phyloP scores from a whole-genome alignment of 2,113 vertebrate genomes.

The Rhabdomys dilectus region DNA sequence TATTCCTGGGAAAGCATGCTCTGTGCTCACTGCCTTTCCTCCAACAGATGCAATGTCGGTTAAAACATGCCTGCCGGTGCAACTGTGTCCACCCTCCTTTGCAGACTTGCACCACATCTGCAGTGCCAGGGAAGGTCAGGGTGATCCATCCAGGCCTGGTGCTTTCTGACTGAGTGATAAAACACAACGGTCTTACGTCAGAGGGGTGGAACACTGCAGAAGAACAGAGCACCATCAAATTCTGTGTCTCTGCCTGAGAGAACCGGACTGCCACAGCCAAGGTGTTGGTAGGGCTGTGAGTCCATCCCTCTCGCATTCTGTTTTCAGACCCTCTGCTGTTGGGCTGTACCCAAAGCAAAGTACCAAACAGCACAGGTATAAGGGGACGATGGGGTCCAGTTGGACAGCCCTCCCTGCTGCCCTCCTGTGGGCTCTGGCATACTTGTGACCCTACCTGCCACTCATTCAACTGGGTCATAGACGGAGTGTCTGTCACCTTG shows the following conservation, averaged over 20 bases:
- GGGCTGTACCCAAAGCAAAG: not conserved
- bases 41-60: not conserved
- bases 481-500: too few relatives aligned
- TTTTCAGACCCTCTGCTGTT: not conserved
- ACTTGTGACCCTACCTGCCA: not conserved
- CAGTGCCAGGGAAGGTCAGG: too few relatives aligned
- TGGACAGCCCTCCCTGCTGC: not conserved
- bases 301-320: not conserved
- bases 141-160: too few relatives aligned
- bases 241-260: not conserved
- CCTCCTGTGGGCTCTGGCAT: too few relatives aligned
- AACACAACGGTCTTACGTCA: too few relatives aligned
- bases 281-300: not conserved
- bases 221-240: fast-evolving
- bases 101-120: not conserved
- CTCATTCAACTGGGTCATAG: not conserved
- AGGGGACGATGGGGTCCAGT: not conserved
- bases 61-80: not conserved
- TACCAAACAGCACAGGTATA: not conserved
- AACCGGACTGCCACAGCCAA: not conserved
- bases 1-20: not conserved
- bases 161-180: not conserved
- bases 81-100: not conserved
- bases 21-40: not conserved
- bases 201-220: not conserved